These are phyloP conservation scores for Acleris cristana DNA, from an alignment of 2,888 invertebrate genomes.

Conservation along the genomic window DNA sequence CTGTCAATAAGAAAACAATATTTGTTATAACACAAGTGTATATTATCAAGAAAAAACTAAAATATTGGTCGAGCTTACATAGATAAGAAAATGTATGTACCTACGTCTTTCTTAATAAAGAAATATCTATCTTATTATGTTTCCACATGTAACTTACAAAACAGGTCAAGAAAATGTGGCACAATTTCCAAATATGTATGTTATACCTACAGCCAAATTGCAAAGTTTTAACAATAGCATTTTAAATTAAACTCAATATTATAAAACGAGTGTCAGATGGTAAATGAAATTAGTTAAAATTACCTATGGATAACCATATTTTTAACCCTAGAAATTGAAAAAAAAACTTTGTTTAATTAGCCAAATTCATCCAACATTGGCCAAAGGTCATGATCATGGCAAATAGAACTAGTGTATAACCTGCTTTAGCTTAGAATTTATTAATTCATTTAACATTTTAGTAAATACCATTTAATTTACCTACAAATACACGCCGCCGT, in stretches of 20 bases:
- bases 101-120: conserved; percentile 47
- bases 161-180: conserved; percentile 13
- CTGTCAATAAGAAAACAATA: conserved; percentile 22
- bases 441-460: background rate
- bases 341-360: background rate
- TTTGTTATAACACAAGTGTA: conserved; percentile 28
- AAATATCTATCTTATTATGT: conserved; percentile 35
- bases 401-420: background rate
- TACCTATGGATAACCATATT: background rate
- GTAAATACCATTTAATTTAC: background rate
- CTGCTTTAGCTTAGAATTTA: background rate
- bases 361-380: conserved; percentile 11
- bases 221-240: background rate
- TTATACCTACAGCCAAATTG: background rate
- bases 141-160: conserved; percentile 19
- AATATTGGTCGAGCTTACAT: conserved; percentile 60
- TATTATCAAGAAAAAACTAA: conserved; percentile 30
- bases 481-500: conserved; percentile 3
- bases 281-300: background rate
- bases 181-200: background rate
- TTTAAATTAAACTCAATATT: background rate
- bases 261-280: no score
- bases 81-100: conserved; percentile 53
- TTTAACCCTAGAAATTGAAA: background rate
- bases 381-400: background rate